These are phyloP conservation scores for Thecophora atra DNA, from an alignment of 2,888 invertebrate genomes.

Conservation along the genomic window DNA sequence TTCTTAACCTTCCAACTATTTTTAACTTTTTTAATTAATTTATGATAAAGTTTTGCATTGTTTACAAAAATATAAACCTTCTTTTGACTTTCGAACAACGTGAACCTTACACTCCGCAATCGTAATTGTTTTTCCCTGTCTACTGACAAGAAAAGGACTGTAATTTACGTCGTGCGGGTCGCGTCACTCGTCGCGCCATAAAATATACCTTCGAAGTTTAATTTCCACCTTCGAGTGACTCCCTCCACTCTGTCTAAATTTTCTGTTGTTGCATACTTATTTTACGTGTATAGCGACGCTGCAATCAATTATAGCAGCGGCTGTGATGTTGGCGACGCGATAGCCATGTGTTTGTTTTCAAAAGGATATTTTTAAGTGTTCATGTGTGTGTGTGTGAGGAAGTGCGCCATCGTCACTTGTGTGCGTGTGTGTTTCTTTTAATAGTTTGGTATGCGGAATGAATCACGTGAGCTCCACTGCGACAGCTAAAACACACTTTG, in stretches of 20 bases:
- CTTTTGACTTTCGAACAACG: too few relatives aligned
- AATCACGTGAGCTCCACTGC: background rate
- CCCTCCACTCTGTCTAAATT: background rate
- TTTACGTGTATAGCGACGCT: too few relatives aligned
- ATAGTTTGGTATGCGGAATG: slow-evolving; percentile 6
- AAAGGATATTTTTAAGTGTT: slow-evolving; percentile 1
- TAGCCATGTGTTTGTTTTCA: background rate
- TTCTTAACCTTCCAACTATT: too few relatives aligned
- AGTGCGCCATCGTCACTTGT: background rate
- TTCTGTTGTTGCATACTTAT: background rate
- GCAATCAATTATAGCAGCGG: slow-evolving; percentile 2
- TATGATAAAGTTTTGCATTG: too few relatives aligned
- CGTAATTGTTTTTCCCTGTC: too few relatives aligned
- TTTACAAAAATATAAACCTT: too few relatives aligned
- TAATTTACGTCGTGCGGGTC: slow-evolving; percentile 42
- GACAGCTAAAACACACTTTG: background rate
- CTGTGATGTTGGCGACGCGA: background rate
- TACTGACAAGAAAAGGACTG: background rate
- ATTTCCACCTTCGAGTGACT: slow-evolving; percentile 16
- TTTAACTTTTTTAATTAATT: too few relatives aligned
- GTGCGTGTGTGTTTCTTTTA: background rate
- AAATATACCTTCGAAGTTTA: slow-evolving; percentile 54
- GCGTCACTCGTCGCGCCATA: slow-evolving; percentile 63
- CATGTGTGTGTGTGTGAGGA: slow-evolving; percentile 1
- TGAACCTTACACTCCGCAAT: too few relatives aligned